Percentiles rank a stretch among this genome's conserved stretches.
phyloP scores from a whole-genome alignment of 2,888 invertebrate species.

The Sarcophaga subvicina region DNA sequence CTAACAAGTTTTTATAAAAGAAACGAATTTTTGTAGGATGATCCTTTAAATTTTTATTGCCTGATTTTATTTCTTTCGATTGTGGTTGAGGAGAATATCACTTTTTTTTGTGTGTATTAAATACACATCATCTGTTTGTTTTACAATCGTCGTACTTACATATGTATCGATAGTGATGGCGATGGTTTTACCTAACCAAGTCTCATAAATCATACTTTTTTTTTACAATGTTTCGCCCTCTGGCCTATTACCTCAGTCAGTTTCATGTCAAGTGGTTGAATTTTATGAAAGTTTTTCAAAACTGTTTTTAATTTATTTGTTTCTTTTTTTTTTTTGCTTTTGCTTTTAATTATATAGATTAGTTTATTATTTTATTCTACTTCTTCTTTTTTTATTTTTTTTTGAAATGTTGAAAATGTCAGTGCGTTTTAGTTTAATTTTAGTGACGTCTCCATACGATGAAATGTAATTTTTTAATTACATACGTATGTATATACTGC shows the following conservation, averaged over 20 bases:
- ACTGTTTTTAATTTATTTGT: neutral
- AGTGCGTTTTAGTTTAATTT: constrained; percentile 41
- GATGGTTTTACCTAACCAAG: neutral
- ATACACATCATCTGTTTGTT: constrained; percentile 27
- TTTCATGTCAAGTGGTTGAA: neutral
- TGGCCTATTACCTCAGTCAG: neutral
- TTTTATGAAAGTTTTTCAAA: neutral
- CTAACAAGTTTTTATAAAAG: constrained; percentile 14
- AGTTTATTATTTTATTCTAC: neutral
- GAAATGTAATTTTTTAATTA: constrained; percentile 64
- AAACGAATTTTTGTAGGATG: neutral
- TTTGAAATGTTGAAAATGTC: constrained; percentile 41
- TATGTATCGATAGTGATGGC: neutral
- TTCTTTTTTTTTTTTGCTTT: neutral
- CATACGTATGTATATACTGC: constrained; percentile 40
- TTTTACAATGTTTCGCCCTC: neutral
- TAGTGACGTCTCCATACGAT: constrained; percentile 52
- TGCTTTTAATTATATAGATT: constrained; percentile 32
- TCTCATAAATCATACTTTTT: constrained; percentile 40
- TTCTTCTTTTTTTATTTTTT: constrained; percentile 13
- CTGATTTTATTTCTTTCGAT: constrained; percentile 9
- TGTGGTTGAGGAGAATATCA: constrained; percentile 12
- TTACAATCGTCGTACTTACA: neutral
- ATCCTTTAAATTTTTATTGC: neutral
- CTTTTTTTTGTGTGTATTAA: neutral